Conservation (phyloP, 2,113 vertebrate genomes). For the Eupsittula cactorum region DNA sequence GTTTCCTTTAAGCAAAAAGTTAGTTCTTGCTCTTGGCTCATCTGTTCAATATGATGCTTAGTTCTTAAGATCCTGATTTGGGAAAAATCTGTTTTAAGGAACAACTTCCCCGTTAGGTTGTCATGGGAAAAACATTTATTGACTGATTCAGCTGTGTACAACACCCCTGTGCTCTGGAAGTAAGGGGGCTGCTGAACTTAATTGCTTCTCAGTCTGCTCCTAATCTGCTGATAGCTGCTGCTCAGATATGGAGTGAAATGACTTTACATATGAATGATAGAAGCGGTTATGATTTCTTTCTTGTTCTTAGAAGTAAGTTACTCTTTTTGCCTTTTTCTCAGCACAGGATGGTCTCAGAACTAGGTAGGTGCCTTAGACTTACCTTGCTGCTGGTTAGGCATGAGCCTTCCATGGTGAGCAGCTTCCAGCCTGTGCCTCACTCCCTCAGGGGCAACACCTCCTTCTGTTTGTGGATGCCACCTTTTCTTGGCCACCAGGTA, state of each 20-base stretch:
- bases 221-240: neutral
- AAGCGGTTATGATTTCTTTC: neutral
- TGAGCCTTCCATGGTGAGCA: rapidly evolving
- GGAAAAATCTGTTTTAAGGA: neutral
- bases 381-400: neutral
- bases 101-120: neutral
- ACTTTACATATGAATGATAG: neutral
- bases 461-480: neutral
- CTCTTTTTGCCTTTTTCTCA: neutral
- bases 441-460: neutral
- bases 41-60: neutral
- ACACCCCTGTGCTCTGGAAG: neutral
- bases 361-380: neutral
- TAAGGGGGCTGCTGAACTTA: neutral
- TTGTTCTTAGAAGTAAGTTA: neutral
- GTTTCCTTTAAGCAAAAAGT: neutral
- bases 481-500: neutral
- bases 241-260: neutral
- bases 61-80: neutral
- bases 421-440: neutral
- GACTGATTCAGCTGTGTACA: neutral
- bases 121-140: neutral
- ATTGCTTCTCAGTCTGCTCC: neutral
- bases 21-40: neutral
- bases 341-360: neutral